Evolutionary conservation across 35 echinoderm and acorn worm species (phyloP).

Genomic region (Apostichopus parvimensis): DNA sequence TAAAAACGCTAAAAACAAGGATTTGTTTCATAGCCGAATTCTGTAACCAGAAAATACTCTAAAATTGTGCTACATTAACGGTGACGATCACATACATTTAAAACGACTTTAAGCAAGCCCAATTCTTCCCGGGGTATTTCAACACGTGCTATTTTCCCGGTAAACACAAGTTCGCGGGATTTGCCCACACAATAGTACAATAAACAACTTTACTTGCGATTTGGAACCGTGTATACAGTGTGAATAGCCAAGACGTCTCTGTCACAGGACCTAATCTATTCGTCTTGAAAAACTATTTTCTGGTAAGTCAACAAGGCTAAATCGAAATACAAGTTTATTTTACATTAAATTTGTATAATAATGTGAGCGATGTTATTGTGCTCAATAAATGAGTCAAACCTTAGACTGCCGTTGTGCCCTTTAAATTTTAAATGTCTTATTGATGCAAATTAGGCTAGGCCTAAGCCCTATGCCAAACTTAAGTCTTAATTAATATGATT

Average conservation of each 20-base stretch:
- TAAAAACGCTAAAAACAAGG: background rate
- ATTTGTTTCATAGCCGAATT: background rate
- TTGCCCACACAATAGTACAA: background rate
- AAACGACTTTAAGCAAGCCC: slow-evolving; percentile 1
- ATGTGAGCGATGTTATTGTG: too few species aligned
- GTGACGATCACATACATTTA: background rate
- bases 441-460: background rate
- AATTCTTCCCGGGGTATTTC: slow-evolving; percentile 75
- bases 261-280: too few species aligned
- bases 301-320: too few species aligned
- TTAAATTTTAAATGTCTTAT: slow-evolving; percentile 1
- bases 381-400: too few species aligned
- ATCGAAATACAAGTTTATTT: too few species aligned
- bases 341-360: too few species aligned
- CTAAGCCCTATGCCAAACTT: too few species aligned
- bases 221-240: too few species aligned
- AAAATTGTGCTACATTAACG: background rate
- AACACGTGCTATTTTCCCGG: slow-evolving; percentile 70
- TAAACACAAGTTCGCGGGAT: slow-evolving; percentile 50
- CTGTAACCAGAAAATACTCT: background rate
- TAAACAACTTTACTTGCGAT: too few species aligned
- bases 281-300: too few species aligned
- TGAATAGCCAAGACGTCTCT: too few species aligned
- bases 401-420: background rate
- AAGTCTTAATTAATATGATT: too few species aligned